phyloP scores from a whole-genome alignment of 2,113 vertebrate genomes.

The Sylvia atricapilla region DNA sequence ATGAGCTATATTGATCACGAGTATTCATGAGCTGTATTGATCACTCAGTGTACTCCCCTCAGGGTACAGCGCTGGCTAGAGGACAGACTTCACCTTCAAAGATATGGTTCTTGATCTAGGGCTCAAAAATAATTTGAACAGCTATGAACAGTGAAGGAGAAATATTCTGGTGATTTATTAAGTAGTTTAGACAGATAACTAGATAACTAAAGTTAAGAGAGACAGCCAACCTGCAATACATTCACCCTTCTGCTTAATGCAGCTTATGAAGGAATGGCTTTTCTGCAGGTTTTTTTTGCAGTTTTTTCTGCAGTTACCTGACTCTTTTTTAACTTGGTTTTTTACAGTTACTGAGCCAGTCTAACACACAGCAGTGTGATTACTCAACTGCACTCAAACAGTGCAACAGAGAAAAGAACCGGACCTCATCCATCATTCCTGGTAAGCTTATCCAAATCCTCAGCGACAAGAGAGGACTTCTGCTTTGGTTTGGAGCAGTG shows the following conservation, averaged over 20 bases:
- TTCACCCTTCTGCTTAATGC: background rate
- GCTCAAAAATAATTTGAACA: background rate
- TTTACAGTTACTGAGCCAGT: constrained; percentile 84
- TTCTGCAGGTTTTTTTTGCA: too few species aligned
- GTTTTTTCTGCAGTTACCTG: background rate
- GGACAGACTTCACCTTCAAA: background rate
- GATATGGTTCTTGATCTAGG: background rate
- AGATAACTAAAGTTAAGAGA: background rate
- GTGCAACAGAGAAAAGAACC: constrained; percentile 86
- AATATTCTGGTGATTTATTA: background rate
- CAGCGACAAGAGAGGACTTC: background rate
- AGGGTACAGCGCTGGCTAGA: background rate
- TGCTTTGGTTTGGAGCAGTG: background rate
- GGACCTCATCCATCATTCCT: constrained; percentile 84
- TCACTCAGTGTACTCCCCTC: background rate
- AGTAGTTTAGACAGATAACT: background rate
- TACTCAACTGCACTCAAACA: constrained; percentile 84
- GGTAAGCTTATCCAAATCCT: constrained; percentile 69
- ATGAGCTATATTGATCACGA: background rate
- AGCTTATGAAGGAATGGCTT: background rate
- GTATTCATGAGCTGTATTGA: background rate
- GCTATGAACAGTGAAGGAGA: background rate
- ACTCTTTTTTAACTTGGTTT: background rate
- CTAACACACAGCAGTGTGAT: constrained; percentile 80
- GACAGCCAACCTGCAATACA: background rate